Evolutionary conservation across 2,113 vertebrate species (phyloP).

Genomic region (Zosterops borbonicus): DNA sequence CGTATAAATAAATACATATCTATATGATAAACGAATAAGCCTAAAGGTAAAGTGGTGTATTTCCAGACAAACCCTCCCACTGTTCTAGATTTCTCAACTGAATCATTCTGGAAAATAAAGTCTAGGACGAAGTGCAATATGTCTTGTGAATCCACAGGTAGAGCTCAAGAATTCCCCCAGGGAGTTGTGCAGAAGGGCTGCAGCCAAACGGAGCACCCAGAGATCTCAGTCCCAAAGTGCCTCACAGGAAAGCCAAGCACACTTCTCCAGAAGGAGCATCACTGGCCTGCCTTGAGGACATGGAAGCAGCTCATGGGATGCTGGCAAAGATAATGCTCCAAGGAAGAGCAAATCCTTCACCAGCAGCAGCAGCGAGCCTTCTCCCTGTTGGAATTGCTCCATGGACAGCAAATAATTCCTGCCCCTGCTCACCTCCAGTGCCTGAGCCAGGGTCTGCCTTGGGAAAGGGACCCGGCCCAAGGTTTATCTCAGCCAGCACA

Average conservation of each 20-base stretch:
- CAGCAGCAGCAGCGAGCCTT: background rate
- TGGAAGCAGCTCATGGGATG: background rate
- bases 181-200: fast-evolving
- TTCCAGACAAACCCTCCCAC: background rate
- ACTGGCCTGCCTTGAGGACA: background rate
- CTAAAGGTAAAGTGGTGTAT: background rate
- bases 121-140: background rate
- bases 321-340: background rate
- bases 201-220: fast-evolving
- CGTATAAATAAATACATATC: background rate
- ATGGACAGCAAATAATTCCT: background rate
- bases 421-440: background rate
- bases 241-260: background rate
- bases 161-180: fast-evolving
- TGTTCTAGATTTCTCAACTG: background rate
- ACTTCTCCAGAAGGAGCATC: background rate
- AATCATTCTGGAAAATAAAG: background rate
- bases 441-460: background rate
- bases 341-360: background rate
- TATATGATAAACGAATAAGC: background rate
- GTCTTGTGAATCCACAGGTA: background rate
- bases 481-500: background rate
- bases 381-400: fast-evolving
- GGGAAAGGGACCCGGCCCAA: background rate
- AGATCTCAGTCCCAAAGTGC: background rate